These are phyloP conservation scores for Conchocele bisecta DNA, from an alignment of 2,888 invertebrate species.

Conservation along the genomic window DNA sequence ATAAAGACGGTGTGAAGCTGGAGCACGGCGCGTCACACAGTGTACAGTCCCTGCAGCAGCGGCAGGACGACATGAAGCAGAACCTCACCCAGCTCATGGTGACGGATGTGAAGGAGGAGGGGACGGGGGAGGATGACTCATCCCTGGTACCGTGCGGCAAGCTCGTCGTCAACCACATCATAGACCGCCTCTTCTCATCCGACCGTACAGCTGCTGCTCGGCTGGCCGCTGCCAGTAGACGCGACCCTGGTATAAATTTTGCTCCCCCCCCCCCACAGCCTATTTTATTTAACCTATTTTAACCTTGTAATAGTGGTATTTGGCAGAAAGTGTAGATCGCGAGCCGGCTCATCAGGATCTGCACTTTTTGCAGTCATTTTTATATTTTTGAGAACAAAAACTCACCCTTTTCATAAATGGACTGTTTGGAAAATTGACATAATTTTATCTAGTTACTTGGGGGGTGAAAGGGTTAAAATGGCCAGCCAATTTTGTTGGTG, in stretches of 20 bases:
- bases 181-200: constrained; percentile 66
- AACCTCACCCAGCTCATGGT: constrained; percentile 1
- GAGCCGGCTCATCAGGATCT: no score
- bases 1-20: not conserved
- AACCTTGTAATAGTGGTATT: no score
- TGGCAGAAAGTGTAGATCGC: no score
- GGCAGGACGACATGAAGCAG: not conserved
- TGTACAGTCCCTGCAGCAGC: not conserved
- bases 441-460: no score
- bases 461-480: no score
- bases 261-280: no score
- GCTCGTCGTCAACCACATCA: constrained; percentile 71
- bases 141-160: constrained; percentile 69
- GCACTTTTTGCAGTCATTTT: no score
- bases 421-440: no score
- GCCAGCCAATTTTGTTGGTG: no score
- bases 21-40: not conserved
- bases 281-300: no score
- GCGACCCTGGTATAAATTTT: not conserved
- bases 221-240: constrained; percentile 9
- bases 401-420: no score
- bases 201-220: constrained; percentile 40
- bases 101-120: constrained; percentile 9
- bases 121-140: constrained; percentile 58
- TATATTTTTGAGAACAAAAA: no score